Percentiles rank a stretch among this genome's conserved stretches.
Evolutionary conservation across 2,888 invertebrate species (phyloP).

Genomic region (Himalopsyche tibetana): DNA sequence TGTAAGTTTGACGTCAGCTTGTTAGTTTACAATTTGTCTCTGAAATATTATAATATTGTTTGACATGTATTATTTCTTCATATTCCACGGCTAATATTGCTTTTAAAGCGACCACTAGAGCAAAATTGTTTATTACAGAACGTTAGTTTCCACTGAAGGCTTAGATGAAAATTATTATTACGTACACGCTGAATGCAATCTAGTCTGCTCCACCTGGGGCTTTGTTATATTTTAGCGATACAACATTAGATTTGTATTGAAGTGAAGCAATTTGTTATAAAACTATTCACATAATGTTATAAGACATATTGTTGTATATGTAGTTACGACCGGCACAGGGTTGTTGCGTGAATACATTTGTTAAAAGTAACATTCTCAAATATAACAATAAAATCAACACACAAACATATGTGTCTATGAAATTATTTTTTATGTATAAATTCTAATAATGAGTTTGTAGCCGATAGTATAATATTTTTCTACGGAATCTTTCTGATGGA

Average conservation of each 20-base stretch:
- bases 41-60: too few species aligned
- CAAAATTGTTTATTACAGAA: background rate
- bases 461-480: too few species aligned
- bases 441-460: too few species aligned
- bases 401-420: too few species aligned
- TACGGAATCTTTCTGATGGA: too few species aligned
- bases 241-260: slow-evolving; percentile 7
- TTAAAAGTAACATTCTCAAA: too few species aligned
- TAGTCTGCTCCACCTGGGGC: background rate
- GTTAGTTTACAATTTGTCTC: too few species aligned
- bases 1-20: too few species aligned
- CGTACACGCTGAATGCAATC: background rate
- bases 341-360: background rate
- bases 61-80: too few species aligned
- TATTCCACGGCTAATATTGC: too few species aligned
- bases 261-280: background rate
- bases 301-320: background rate
- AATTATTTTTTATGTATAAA: too few species aligned
- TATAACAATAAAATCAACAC: too few species aligned
- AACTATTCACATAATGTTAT: background rate
- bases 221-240: background rate
- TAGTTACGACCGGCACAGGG: background rate
- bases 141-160: background rate
- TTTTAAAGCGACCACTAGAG: background rate
- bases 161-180: background rate